These are phyloP conservation scores for Macrostomum lignano DNA, from an alignment of 1,140 invertebrate species.

Conservation along the genomic window DNA sequence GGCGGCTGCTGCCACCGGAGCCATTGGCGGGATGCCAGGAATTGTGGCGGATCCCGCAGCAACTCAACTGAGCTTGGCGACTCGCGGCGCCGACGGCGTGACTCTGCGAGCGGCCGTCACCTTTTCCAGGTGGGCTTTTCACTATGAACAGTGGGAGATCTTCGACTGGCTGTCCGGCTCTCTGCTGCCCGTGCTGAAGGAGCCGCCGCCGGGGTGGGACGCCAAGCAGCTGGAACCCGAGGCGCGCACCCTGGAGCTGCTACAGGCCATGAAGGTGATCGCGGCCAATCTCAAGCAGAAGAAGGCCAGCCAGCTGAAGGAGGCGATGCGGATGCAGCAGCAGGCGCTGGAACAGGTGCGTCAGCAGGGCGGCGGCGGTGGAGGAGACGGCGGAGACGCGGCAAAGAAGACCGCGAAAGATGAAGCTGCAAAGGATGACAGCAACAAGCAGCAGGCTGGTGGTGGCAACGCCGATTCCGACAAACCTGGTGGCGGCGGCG, in stretches of 20 bases:
- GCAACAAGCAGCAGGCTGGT: too few relatives aligned
- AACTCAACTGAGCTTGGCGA: too few relatives aligned
- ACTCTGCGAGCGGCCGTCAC: constrained; percentile 17
- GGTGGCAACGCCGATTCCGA: neutral
- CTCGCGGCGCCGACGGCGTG: too few relatives aligned
- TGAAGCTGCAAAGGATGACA: too few relatives aligned
- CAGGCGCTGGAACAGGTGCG: neutral
- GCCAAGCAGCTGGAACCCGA: constrained; percentile 9
- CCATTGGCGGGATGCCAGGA: too few relatives aligned
- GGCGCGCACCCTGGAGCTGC: constrained; percentile 17
- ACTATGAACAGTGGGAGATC: constrained; percentile 23
- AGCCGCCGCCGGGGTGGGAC: constrained; percentile 6
- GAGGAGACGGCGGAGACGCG: constrained; percentile 7
- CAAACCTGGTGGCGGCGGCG: neutral
- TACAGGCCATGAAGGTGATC: constrained; percentile 15
- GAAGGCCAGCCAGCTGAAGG: constrained; percentile 6
- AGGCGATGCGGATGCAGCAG: constrained; percentile 6
- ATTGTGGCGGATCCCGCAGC: too few relatives aligned
- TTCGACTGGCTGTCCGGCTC: constrained; percentile 16
- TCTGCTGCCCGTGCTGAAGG: constrained; percentile 14
- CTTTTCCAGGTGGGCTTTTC: constrained; percentile 20
- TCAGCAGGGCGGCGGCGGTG: constrained; percentile 2
- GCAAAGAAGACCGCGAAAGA: constrained; percentile 5
- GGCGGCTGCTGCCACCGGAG: too few relatives aligned
- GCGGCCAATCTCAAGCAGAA: constrained; percentile 11